Evolutionary conservation across 2,888 invertebrate species (phyloP), one percentile per base, ranked within the genome.

Genomic region (Campoletis raptor): DNA sequence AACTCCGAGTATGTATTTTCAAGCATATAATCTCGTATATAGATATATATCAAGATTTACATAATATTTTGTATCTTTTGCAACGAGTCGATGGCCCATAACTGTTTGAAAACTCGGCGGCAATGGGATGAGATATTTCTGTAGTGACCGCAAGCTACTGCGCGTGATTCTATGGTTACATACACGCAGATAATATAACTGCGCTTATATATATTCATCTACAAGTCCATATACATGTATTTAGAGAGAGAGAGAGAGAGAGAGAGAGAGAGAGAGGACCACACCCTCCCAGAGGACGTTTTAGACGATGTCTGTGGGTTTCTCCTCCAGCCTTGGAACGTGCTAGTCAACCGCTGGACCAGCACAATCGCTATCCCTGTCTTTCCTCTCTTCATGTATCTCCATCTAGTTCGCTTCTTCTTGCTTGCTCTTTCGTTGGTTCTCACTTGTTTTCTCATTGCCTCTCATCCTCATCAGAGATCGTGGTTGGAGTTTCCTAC

Each of bases 211-310:
- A 76, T 52, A 54, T 40, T 24, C 52, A 67, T 52, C 52, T 66
- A 70, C 54, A 30, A 48, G 36, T 37, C 18, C 6, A 37, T 73
- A n/a, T 52, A 72, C 21, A 21, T 40, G 24, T 21, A 69, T 42
- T 24, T 21, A 0, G 5, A 18, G 3, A 48, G 24, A 45, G 24
- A 45, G 30, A 54, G 6, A 40, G n/a, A 64, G 15, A 36, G 30
- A 64, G 21, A 69, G 15, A 42, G 54, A 61, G 37, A 57, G 54
- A 42, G 37, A 21, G 52, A 72, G 64, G 74, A 86, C 85, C 85
- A 87, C 88, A 83, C 88, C 86, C 81, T 86, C 85, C 73, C 76
- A 70, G 86, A 85, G 83, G 81, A 84, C 67, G 77, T 79, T 86
- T 61, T 42, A 64, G 78, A 74, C 77, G 37, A 72, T 54, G 69